Base-by-base conservation (phyloP, 2,797 vertebrate genomes). In the Luscinia megarhynchos region DNA sequence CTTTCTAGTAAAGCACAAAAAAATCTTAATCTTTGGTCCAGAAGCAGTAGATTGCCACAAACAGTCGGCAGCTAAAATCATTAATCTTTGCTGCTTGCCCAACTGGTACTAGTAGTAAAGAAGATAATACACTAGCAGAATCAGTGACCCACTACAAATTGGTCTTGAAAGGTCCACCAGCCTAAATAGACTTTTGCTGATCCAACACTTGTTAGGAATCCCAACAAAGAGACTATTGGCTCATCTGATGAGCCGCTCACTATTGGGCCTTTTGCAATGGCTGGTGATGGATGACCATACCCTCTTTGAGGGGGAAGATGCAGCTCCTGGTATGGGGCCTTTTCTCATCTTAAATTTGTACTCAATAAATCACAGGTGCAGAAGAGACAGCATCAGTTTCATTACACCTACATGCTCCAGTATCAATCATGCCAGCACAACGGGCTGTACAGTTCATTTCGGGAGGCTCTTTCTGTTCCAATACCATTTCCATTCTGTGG, bases 111-210 rank as follows among this genome's bases (percentile, higher is more conserved):
- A 99, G 98, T 98, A 98, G 98, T 98, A 98, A 98, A 98, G 98
- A 99, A 99, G 99, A 99, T 98, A 98, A 99, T 98, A 98, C 97
- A 98, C 98, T 97, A 98, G 98, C 98, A 97, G 98, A 99, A 98
- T 99, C 99, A 99, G 98, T 99, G 99, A 99, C 99, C 99, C 99
- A 98, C 98, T 98, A 98, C 99, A 99, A 99, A 99, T 99, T 99
- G 99, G 99, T 99, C 99, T 98, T 99, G 99, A 99, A 99, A 99
- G 98, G 99, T 99, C 99, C 99, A 99, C 99, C 99, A 99, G 99
- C 98, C 99, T 99, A 99, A 99, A 99, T 99, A 99, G 99, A 99
- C 99, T 99, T 99, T 99, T 99, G 99, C 99, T 99, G 99, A 99
- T 99, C 99, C 99, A 98, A 99, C 99, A 99, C 99, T 99, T 99